A percentile compares a stretch with the other conserved stretches of the same genome.
These are phyloP conservation scores for Episyrphus balteatus DNA, from an alignment of 1,140 invertebrate genomes.

Conservation along the genomic window DNA sequence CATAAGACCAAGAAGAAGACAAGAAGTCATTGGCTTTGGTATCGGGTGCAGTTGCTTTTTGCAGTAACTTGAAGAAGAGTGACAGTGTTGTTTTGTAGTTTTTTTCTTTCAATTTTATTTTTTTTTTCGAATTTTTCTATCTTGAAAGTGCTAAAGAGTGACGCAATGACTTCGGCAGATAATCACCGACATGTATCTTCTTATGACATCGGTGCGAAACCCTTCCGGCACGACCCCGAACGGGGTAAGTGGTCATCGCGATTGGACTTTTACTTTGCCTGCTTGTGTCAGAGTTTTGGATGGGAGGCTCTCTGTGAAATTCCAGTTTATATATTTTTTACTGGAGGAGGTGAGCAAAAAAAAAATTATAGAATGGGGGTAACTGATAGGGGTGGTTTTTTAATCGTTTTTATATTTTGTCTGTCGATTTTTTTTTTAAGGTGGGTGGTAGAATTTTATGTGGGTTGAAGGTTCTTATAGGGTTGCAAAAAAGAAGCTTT, in stretches of 20 bases:
- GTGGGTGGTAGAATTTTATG: neutral
- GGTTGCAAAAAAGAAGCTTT: too few species aligned
- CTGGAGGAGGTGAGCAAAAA: conserved; percentile 24
- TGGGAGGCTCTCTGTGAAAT: conserved; percentile 26
- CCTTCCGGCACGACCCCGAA: conserved; percentile 26
- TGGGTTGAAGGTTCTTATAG: neutral
- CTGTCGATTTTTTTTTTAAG: too few species aligned
- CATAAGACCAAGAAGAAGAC: too few species aligned
- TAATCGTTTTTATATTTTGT: neutral
- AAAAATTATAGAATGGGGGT: neutral
- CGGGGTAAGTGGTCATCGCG: conserved; percentile 28
- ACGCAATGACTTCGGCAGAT: too few species aligned
- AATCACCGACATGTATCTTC: conserved; percentile 1
- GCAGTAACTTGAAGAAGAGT: too few species aligned
- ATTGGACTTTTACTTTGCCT: conserved; percentile 31
- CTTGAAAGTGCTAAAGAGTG: too few species aligned
- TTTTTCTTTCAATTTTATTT: too few species aligned
- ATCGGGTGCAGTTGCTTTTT: too few species aligned
- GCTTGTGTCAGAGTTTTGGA: conserved; percentile 24
- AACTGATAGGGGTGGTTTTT: neutral
- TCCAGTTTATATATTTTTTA: conserved; percentile 17
- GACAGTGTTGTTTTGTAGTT: too few species aligned
- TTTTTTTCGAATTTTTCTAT: too few species aligned
- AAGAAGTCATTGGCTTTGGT: too few species aligned
- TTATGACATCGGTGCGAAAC: conserved; percentile 27